A percentile compares a stretch with the other conserved stretches of the same genome.
Conservation (phyloP, 2,113 vertebrate genomes). For the Sterna hirundo region DNA sequence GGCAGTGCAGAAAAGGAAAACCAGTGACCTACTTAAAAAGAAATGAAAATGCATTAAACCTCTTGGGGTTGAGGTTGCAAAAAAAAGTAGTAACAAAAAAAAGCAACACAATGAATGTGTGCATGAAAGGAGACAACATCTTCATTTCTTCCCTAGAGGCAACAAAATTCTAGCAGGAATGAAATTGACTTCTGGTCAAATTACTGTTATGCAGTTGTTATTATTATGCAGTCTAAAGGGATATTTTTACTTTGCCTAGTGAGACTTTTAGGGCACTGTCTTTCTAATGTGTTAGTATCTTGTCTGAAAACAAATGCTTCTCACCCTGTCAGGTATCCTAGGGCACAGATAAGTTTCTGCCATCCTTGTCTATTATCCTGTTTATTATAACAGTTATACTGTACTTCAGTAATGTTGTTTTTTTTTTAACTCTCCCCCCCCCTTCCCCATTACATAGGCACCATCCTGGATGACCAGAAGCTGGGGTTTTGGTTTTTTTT, state of each 20-base stretch:
- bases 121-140: neutral
- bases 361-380: neutral
- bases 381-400: neutral
- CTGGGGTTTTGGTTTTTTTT: neutral
- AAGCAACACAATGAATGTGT: neutral
- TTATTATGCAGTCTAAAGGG: neutral
- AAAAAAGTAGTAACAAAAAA: neutral
- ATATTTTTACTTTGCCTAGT: neutral
- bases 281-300: constrained; percentile 7
- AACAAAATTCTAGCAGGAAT: neutral
- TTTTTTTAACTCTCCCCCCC: no score
- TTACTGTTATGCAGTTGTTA: neutral
- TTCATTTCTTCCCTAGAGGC: neutral
- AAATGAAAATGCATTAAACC: constrained; percentile 43
- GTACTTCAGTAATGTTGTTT: neutral
- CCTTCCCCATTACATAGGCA: neutral
- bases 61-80: constrained; percentile 17
- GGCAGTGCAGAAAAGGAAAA: neutral
- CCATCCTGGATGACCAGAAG: neutral
- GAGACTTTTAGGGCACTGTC: neutral
- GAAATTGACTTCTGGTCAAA: neutral
- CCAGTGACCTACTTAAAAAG: constrained; percentile 34
- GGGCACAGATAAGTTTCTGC: neutral
- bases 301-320: neutral
- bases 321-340: neutral